Evolutionary conservation across 2,113 vertebrate species (phyloP).

Genomic region (Deroptyus accipitrinus): DNA sequence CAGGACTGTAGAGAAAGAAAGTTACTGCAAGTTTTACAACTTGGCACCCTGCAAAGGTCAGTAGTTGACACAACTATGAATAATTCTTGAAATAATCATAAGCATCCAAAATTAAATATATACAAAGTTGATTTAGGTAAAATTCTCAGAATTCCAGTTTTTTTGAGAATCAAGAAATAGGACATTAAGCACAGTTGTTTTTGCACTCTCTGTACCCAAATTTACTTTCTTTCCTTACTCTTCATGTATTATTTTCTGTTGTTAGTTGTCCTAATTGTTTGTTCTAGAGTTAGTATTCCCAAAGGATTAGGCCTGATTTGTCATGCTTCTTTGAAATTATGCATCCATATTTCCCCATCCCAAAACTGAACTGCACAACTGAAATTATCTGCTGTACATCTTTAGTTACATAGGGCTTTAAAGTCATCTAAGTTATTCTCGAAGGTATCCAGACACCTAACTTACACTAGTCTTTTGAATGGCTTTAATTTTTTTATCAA

Average conservation of each 20-base stretch:
- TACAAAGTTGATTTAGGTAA: neutral
- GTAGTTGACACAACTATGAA: neutral
- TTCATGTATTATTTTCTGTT: neutral
- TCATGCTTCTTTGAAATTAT: neutral
- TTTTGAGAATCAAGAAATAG: neutral
- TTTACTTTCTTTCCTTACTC: neutral
- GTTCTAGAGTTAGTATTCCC: neutral
- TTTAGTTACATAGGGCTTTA: neutral
- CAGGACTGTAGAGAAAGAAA: neutral
- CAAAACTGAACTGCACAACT: neutral
- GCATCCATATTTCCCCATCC: neutral
- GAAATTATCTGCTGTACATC: neutral
- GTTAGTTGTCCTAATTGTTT: neutral
- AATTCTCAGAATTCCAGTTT: neutral
- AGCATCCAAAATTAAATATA: neutral
- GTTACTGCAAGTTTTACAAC: neutral
- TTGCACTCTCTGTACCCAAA: accelerated
- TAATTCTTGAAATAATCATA: neutral
- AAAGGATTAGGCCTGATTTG: neutral
- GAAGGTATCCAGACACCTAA: neutral
- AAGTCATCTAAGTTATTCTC: constrained; percentile 28
- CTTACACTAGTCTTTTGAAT: neutral
- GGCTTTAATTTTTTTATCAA: constrained; percentile 37
- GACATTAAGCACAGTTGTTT: neutral
- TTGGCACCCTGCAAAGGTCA: neutral